Evolutionary conservation across 2,888 invertebrate species (phyloP).

Genomic region (Lycaena phlaeas): DNA sequence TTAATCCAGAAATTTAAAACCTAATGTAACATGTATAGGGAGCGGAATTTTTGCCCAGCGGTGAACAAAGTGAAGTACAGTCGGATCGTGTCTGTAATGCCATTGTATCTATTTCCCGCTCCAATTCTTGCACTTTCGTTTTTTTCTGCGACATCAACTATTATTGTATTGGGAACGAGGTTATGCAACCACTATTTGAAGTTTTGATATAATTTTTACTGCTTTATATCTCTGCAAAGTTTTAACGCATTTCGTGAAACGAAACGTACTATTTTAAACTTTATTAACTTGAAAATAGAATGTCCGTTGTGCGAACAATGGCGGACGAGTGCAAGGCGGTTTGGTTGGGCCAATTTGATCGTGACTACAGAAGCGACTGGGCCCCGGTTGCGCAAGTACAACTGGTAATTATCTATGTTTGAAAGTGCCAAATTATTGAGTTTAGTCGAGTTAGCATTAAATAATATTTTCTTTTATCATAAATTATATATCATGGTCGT

Average conservation of each 20-base stretch:
- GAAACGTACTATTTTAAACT: slow-evolving; percentile 13
- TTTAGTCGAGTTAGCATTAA: slow-evolving; percentile 17
- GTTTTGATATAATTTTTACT: slow-evolving; percentile 71
- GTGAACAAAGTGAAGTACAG: not conserved
- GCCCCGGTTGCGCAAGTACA: slow-evolving; percentile 51
- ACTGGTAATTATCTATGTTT: slow-evolving; percentile 58
- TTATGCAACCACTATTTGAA: slow-evolving; percentile 60
- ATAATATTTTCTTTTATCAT: slow-evolving; percentile 1
- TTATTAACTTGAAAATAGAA: slow-evolving; percentile 21
- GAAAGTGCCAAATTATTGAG: slow-evolving; percentile 63
- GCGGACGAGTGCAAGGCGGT: slow-evolving; percentile 21
- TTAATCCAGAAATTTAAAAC: no score
- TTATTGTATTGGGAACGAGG: slow-evolving; percentile 68
- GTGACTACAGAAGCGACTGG: slow-evolving; percentile 65
- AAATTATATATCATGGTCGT: not conserved
- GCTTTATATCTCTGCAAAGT: slow-evolving; percentile 39
- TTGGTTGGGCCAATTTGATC: slow-evolving; percentile 41
- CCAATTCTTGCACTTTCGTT: slow-evolving; percentile 64
- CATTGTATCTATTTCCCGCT: slow-evolving; percentile 64
- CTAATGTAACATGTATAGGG: no score
- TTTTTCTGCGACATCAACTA: slow-evolving; percentile 64
- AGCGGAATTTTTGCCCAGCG: not conserved
- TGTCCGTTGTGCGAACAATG: slow-evolving; percentile 16
- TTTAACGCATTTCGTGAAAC: slow-evolving; percentile 12
- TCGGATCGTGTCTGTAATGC: slow-evolving; percentile 43